A percentile compares a stretch with the other conserved stretches of the same genome.
These are phyloP conservation scores for Eulemur coronatus DNA, from an alignment of 2,797 vertebrate species.

Conservation along the genomic window DNA sequence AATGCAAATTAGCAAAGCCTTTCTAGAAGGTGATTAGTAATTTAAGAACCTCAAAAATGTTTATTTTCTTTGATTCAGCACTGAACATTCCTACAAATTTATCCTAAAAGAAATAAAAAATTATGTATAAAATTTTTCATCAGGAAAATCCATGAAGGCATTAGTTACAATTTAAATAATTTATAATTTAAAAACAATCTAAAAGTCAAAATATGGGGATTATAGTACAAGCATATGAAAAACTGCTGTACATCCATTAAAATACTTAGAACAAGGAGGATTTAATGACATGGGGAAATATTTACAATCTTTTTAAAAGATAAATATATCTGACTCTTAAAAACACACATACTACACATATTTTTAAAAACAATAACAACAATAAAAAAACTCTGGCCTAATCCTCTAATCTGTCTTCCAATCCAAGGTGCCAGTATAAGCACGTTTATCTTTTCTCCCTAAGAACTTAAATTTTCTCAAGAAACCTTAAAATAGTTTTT, in stretches of 20 bases:
- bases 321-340: not conserved
- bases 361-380: not conserved
- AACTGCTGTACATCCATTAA: not conserved
- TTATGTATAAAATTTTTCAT: not conserved
- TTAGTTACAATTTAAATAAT: constrained; percentile 29
- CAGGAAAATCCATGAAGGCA: constrained; percentile 6
- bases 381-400: not conserved
- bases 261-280: not conserved
- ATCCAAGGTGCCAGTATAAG: not conserved
- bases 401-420: constrained; percentile 7
- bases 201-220: not conserved
- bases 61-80: not conserved
- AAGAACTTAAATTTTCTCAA: constrained; percentile 26
- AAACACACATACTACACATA: not conserved
- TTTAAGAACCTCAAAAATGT: not conserved
- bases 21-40: not conserved
- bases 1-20: not conserved
- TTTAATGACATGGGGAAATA: not conserved
- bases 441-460: not conserved
- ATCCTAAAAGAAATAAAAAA: not conserved
- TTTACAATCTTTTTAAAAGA: constrained; percentile 15
- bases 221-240: constrained; percentile 4
- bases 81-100: not conserved
- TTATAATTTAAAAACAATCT: not conserved
- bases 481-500: not conserved